A percentile compares a stretch with the other conserved stretches of the same genome.
phyloP scores from a whole-genome alignment of 2,888 invertebrate species.

The Idaea aversata region DNA sequence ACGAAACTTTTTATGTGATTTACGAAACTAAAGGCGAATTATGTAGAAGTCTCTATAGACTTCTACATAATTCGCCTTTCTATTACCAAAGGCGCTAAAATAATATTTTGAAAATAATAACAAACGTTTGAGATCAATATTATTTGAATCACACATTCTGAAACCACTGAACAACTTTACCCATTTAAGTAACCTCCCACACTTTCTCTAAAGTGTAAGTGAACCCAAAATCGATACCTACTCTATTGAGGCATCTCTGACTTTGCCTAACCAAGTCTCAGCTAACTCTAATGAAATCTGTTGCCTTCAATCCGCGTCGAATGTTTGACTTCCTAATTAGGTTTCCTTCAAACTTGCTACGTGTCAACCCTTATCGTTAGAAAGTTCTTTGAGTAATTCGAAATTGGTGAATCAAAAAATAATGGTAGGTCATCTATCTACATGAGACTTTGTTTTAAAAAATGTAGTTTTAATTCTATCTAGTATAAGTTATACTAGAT shows the following conservation, averaged over 20 bases:
- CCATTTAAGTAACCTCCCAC: background rate
- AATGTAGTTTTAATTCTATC: background rate
- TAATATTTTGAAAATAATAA: background rate
- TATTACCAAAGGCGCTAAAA: no score
- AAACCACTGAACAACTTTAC: background rate
- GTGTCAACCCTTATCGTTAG: constrained; percentile 22
- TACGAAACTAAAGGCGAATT: no score
- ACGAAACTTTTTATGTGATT: no score
- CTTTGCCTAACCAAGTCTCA: constrained; percentile 26
- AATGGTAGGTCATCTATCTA: background rate
- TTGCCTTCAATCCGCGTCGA: constrained; percentile 16
- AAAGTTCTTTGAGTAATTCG: constrained; percentile 3
- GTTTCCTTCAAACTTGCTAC: constrained; percentile 20
- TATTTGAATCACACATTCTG: background rate
- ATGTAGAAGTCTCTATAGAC: no score
- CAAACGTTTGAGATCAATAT: background rate
- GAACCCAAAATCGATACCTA: background rate
- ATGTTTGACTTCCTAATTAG: constrained; percentile 41
- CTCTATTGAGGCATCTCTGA: constrained; percentile 15
- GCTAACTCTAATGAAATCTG: constrained; percentile 41
- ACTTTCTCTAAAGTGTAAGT: background rate
- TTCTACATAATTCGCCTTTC: no score
- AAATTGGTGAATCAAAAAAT: constrained; percentile 6
- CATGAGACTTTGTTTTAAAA: background rate
- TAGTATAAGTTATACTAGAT: no score